Conservation (phyloP, 2,113 vertebrate genomes). For the Fulica atra region DNA sequence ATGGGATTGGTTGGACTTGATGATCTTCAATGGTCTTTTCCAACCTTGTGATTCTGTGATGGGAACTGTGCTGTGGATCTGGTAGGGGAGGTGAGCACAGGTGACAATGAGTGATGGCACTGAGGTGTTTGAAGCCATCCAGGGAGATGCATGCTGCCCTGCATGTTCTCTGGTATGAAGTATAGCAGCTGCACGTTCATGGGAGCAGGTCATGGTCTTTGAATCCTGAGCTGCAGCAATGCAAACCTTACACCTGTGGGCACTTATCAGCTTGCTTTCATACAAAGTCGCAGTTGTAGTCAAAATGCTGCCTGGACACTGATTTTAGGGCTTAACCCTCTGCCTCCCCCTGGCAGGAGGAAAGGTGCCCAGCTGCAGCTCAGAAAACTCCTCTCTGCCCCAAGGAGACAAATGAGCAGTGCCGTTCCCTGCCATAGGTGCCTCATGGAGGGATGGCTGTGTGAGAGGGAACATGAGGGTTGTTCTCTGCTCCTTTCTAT, state of each 20-base stretch:
- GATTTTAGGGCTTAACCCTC: background rate
- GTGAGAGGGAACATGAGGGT: rapidly evolving
- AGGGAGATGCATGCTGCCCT: background rate
- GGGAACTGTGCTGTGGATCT: background rate
- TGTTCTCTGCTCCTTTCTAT: background rate
- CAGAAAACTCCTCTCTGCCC: background rate
- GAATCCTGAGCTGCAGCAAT: background rate
- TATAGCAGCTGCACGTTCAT: rapidly evolving
- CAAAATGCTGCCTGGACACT: background rate
- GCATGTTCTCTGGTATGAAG: background rate
- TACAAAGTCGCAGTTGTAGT: background rate
- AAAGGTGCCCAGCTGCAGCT: background rate
- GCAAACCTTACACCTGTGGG: background rate
- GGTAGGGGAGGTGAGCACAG: background rate
- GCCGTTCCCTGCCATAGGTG: rapidly evolving
- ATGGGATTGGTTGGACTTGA: no score
- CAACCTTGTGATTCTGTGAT: background rate
- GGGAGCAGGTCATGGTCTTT: rapidly evolving
- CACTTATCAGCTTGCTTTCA: background rate
- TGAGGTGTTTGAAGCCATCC: background rate
- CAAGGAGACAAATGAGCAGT: background rate
- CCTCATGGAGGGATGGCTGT: background rate
- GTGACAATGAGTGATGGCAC: background rate
- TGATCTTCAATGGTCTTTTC: no score
- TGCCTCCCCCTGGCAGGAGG: background rate